These are phyloP conservation scores for Cepaea nemoralis DNA, from an alignment of 1,140 invertebrate species.

Conservation along the genomic window DNA sequence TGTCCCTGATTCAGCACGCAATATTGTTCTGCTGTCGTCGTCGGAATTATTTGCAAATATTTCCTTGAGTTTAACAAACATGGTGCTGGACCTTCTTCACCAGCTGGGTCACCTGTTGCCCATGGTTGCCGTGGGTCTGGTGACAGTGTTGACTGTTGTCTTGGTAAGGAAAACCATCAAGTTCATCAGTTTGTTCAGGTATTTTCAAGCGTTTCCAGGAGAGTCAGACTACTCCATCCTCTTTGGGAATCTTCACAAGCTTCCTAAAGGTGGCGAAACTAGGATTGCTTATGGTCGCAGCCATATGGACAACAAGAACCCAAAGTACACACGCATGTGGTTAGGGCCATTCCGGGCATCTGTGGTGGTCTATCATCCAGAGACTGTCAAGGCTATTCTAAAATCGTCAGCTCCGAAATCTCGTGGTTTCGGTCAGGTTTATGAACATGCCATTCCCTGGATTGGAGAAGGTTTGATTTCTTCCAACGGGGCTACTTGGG, in stretches of 20 bases:
- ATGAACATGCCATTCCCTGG: conserved; percentile 40
- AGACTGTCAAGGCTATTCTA: conserved; percentile 52
- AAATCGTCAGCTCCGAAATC: conserved; percentile 48
- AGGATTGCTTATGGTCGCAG: conserved; percentile 37
- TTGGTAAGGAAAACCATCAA: neutral
- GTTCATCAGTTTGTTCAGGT: neutral
- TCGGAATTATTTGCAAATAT: no score
- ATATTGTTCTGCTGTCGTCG: no score
- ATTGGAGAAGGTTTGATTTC: conserved; percentile 51
- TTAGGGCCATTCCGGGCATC: conserved; percentile 43
- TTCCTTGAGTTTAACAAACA: neutral
- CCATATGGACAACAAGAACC: conserved; percentile 35
- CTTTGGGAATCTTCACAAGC: conserved; percentile 28
- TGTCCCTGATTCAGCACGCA: no score
- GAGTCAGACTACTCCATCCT: neutral
- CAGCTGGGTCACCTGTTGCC: neutral
- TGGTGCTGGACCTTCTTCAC: neutral
- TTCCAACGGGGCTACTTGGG: conserved; percentile 83
- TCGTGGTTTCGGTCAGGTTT: neutral
- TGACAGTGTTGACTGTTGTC: neutral
- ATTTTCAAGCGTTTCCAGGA: conserved; percentile 1
- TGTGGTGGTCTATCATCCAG: conserved; percentile 50
- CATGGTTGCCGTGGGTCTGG: neutral
- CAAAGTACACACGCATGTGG: conserved; percentile 49
- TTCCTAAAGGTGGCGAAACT: conserved; percentile 12